These are phyloP conservation scores for Idaea straminata DNA, from an alignment of 2,888 invertebrate genomes.

Conservation along the genomic window DNA sequence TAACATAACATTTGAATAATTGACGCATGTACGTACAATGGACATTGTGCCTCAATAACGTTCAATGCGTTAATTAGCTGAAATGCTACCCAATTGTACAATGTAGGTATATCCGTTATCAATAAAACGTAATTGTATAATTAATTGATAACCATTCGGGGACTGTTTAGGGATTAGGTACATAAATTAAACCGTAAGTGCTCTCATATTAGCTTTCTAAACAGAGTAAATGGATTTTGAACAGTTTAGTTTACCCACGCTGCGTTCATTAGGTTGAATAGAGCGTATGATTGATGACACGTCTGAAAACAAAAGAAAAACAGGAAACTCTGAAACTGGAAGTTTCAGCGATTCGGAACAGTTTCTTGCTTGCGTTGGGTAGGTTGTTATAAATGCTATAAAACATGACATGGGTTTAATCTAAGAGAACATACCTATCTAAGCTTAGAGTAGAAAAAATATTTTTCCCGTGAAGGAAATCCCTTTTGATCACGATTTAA, in stretches of 20 bases:
- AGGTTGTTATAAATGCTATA: not conserved
- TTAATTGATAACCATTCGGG: slow-evolving; percentile 1
- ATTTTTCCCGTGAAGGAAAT: no score
- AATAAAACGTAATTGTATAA: not conserved
- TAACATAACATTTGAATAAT: no score
- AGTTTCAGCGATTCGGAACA: not conserved
- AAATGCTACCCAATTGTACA: not conserved
- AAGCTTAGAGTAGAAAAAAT: no score
- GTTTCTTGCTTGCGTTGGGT: not conserved
- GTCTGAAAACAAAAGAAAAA: slow-evolving; percentile 45
- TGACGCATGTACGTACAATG: no score
- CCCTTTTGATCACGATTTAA: not conserved
- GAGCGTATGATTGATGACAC: slow-evolving; percentile 52
- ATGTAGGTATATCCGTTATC: not conserved
- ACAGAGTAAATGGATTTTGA: not conserved
- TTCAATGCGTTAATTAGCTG: not conserved
- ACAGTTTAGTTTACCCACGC: slow-evolving; percentile 33
- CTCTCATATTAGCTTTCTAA: not conserved
- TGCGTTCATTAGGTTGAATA: slow-evolving; percentile 59
- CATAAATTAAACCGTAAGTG: not conserved
- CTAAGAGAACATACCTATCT: not conserved
- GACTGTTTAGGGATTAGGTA: slow-evolving; percentile 1
- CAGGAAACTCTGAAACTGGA: slow-evolving; percentile 3
- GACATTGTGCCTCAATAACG: no score
- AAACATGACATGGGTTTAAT: not conserved